phyloP scores from a whole-genome alignment of 2,113 vertebrate species.

The Bungarus multicinctus region DNA sequence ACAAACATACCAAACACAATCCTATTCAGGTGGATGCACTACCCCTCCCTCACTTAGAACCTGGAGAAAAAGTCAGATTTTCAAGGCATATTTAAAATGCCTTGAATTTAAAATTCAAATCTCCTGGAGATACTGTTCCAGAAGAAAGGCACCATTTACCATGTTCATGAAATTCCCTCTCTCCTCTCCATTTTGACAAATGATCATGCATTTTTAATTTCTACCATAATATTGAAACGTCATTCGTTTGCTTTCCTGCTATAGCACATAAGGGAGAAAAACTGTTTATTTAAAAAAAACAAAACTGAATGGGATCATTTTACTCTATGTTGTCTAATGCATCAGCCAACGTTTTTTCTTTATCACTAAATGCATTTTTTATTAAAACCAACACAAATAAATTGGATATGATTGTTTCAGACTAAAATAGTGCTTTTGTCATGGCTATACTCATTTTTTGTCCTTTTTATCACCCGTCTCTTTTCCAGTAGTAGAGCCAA shows the following conservation, averaged over 20 bases:
- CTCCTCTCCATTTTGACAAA: not conserved
- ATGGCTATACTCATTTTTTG: not conserved
- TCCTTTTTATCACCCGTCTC: not conserved
- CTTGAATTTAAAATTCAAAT: too few relatives aligned
- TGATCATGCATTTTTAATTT: conserved; percentile 4
- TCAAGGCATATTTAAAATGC: too few relatives aligned
- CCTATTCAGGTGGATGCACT: not conserved
- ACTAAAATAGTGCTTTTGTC: not conserved
- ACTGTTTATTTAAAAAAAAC: not conserved
- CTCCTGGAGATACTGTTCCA: too few relatives aligned
- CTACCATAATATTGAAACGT: not conserved
- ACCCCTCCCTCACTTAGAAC: not conserved
- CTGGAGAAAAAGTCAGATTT: not conserved
- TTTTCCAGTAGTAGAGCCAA: not conserved
- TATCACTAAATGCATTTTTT: not conserved
- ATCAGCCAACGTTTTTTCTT: not conserved
- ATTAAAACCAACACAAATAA: not conserved
- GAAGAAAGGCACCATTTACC: not conserved
- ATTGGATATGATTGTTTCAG: not conserved
- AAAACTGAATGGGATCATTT: too few relatives aligned
- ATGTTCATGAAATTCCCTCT: not conserved
- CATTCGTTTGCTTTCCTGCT: not conserved
- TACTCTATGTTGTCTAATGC: not conserved
- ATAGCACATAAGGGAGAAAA: not conserved
- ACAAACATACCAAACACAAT: not conserved